Conservation (phyloP, 2,888 invertebrate species). For the Syrista parreyssii region DNA sequence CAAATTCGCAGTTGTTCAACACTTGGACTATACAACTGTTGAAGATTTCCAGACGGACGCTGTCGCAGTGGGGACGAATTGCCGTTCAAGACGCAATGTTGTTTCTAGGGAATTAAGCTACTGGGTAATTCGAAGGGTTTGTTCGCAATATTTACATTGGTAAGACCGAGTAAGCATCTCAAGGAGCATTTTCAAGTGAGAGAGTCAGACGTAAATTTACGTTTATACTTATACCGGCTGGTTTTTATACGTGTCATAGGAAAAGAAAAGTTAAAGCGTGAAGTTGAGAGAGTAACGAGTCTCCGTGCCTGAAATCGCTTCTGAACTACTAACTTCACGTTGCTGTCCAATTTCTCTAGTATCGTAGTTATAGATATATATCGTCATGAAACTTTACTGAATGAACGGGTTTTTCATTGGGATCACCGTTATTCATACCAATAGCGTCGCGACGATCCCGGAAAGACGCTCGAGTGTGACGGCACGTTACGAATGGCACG, state of each 20-base stretch:
- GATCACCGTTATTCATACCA: not conserved
- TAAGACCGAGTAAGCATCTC: not conserved
- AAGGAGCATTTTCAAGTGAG: not conserved
- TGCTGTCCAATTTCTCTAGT: not conserved
- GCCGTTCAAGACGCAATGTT: not conserved
- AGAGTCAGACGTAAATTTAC: not conserved
- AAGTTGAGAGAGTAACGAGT: not conserved
- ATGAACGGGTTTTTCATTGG: constrained; percentile 2
- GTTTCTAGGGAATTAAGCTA: not conserved
- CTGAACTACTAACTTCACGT: not conserved
- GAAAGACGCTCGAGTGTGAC: not conserved
- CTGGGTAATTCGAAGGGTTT: not conserved
- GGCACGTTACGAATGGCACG: constrained; percentile 1
- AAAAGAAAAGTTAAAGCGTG: not conserved
- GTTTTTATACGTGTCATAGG: too few species aligned
- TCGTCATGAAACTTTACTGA: not conserved
- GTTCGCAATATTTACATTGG: not conserved
- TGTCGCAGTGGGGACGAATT: not conserved
- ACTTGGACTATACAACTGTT: not conserved
- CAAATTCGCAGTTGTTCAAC: not conserved
- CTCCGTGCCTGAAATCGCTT: not conserved
- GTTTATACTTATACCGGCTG: not conserved
- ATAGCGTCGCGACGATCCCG: not conserved
- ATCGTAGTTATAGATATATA: not conserved
- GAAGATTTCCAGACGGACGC: not conserved